These are phyloP conservation scores for Platycnemis pennipes DNA, from an alignment of 2,888 invertebrate species.

Conservation along the genomic window DNA sequence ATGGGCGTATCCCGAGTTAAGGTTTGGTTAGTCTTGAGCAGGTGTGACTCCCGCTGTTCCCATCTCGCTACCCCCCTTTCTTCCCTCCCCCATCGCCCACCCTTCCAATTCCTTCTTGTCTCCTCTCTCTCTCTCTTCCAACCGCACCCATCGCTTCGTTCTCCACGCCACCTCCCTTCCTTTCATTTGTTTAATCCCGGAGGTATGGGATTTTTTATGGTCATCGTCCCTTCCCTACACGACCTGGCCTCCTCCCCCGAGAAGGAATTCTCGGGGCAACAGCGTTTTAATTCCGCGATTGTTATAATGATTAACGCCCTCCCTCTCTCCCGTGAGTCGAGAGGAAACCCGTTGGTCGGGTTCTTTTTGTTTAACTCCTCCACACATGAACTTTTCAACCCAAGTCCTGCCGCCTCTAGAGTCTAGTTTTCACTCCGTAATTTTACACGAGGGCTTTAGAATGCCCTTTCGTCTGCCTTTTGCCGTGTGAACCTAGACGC, in stretches of 20 bases:
- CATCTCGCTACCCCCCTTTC: neutral
- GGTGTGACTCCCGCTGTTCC: constrained; percentile 66
- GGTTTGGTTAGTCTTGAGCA: constrained; percentile 44
- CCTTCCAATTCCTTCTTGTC: constrained; percentile 65
- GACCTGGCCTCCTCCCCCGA: neutral
- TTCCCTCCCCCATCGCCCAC: constrained; percentile 29
- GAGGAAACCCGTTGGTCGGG: constrained; percentile 22
- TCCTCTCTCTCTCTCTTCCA: neutral
- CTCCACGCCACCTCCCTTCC: neutral
- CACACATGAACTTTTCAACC: neutral
- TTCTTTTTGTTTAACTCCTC: constrained; percentile 8
- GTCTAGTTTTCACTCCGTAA: neutral
- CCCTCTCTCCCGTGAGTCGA: neutral
- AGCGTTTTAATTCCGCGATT: constrained; percentile 35
- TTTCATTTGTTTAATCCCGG: constrained; percentile 34
- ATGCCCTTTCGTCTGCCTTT: neutral
- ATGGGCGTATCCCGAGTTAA: constrained; percentile 42
- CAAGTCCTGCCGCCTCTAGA: neutral
- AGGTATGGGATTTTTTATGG: constrained; percentile 37
- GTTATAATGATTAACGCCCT: constrained; percentile 6
- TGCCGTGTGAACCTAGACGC: neutral
- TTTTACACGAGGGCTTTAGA: neutral
- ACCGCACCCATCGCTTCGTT: constrained; percentile 36
- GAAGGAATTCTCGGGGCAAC: neutral
- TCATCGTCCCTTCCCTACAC: neutral